Evolutionary conservation across 23 tunicate genomes (phyloP), one percentile per base, ranked within the genome.

Genomic region (Halocynthia aurantium): DNA sequence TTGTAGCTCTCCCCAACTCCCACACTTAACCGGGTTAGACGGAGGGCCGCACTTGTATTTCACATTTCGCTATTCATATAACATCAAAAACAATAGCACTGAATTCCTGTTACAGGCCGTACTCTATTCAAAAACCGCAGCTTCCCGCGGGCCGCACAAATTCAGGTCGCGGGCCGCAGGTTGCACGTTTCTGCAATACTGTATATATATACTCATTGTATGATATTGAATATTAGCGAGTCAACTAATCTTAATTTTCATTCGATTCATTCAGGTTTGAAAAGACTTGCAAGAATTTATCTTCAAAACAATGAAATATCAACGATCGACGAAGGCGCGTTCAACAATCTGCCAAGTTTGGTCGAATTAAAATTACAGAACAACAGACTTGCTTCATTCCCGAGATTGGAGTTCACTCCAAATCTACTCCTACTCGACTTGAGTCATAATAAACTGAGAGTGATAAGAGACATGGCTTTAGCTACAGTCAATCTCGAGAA

Each of bases 281-380:
- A 52, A 10, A 85, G 76, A 8, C 53, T 90, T 76, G 86, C 55
- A 40, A 55, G 90, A 10, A 62, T 90, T 8, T 81, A 85, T 53
- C 53, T 90, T 56, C 78, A 84, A 52, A 55, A 81, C 65, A 90
- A 90, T 57, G 54, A 53, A 62, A 84, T 90, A 7, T 52, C 50
- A 20, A 21, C 31, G 6, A 81, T 90, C 51, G 86, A 80, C 7
- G 60, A 22, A 9, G 67, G 55, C 0, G 86, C 86, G 8, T 74
- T 90, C 64, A n/a, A 22, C 19, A 84, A 81, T 80, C 51, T 91
- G 76, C 70, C 58, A 53, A 81, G 82, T 52, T 56, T 91, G 56
- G 71, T 85, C 61, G 97, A 91, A 75, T 61, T 91, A 56, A 91
- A 81, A 18, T 77, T 91, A 6, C 61, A 87, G 61, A 56, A 55